phyloP scores from a whole-genome alignment of 2,113 vertebrate genomes.

The Notothenia rossii region DNA sequence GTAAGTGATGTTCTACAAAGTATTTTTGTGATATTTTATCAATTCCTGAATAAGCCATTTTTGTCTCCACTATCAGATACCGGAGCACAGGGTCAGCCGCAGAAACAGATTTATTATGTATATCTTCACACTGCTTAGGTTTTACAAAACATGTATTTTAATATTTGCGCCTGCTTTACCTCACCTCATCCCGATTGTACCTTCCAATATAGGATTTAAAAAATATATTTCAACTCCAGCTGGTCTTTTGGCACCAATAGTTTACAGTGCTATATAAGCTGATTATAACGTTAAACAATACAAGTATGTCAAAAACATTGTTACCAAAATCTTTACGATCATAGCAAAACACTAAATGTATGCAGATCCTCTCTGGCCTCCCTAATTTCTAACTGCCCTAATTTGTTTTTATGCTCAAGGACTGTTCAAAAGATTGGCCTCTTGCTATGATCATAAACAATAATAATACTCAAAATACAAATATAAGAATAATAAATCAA shows the following conservation, averaged over 20 bases:
- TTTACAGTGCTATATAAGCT: too few relatives aligned
- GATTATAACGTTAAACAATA: too few relatives aligned
- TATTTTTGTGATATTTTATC: constrained; percentile 53
- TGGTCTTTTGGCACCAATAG: neutral
- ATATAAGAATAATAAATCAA: constrained; percentile 1
- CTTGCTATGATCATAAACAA: neutral
- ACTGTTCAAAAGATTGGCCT: neutral
- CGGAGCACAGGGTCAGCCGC: neutral
- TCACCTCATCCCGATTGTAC: neutral
- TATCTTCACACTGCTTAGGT: constrained; percentile 9
- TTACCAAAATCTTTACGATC: neutral
- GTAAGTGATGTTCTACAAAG: constrained; percentile 62
- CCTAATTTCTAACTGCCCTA: neutral
- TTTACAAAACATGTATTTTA: neutral
- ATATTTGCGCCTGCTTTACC: neutral
- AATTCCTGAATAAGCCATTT: constrained; percentile 27
- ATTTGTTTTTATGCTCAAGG: neutral
- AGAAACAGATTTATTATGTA: constrained; percentile 39
- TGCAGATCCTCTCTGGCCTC: neutral
- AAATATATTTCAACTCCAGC: neutral
- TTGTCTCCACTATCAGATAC: constrained; percentile 15
- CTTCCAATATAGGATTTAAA: neutral
- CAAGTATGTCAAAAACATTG: too few relatives aligned
- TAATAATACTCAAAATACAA: too few relatives aligned
- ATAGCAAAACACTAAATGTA: neutral